phyloP scores from a whole-genome alignment of 2,888 invertebrate genomes.

The Xylota sylvarum region DNA sequence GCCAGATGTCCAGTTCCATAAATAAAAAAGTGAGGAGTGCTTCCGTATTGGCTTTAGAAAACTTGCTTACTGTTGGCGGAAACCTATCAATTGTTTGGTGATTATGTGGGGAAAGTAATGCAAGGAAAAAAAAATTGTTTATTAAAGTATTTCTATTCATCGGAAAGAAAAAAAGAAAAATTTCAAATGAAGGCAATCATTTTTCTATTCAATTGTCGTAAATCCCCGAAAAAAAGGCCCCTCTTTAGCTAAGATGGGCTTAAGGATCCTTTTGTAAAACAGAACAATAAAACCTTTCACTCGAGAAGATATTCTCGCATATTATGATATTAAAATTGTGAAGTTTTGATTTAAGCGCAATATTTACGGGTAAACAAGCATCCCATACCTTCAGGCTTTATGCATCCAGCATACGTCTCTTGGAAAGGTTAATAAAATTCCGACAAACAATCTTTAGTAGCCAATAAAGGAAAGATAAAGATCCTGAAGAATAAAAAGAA shows the following conservation, averaged over 20 bases:
- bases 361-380: conserved; percentile 10
- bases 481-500: background rate
- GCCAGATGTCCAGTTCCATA: conserved; percentile 68
- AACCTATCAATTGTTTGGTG: conserved; percentile 70
- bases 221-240: conserved; percentile 37
- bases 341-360: conserved; percentile 5
- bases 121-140: conserved; percentile 11
- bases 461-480: conserved; percentile 23
- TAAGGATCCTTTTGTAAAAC: conserved; percentile 33
- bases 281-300: conserved; percentile 37
- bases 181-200: conserved; percentile 50
- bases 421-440: conserved; percentile 27
- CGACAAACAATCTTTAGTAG: conserved; percentile 16
- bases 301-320: conserved; percentile 7
- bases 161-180: background rate
- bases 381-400: background rate
- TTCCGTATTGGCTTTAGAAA: conserved; percentile 46
- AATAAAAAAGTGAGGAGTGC: conserved; percentile 59
- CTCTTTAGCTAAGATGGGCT: conserved; percentile 17
- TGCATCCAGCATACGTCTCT: background rate
- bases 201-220: conserved; percentile 59
- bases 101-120: conserved; percentile 54
- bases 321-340: conserved; percentile 27
- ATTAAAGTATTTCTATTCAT: conserved; percentile 28
- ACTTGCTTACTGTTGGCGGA: conserved; percentile 39